Percentiles rank a stretch among this genome's conserved stretches.
Evolutionary conservation across 1,140 invertebrate species (phyloP).

Genomic region (Cyclina sinensis): DNA sequence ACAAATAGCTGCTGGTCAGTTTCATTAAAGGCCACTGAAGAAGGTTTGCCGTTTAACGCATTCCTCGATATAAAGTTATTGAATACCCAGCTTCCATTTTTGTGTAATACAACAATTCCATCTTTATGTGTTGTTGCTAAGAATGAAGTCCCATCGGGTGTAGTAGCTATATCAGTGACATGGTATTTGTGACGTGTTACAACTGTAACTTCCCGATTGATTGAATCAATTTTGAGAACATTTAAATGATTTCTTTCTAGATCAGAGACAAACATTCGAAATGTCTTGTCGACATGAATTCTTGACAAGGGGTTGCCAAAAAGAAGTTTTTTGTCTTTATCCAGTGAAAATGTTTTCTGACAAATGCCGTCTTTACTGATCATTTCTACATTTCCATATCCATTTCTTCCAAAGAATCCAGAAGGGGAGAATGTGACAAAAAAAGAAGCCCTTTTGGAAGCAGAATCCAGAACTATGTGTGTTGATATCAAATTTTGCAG

Average conservation of each 20-base stretch:
- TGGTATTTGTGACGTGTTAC: background rate
- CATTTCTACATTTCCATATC: background rate
- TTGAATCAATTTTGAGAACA: conserved; percentile 1
- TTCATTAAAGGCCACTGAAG: background rate
- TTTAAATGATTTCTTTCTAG: background rate
- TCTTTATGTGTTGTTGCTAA: background rate
- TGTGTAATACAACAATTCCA: background rate
- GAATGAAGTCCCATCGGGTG: background rate
- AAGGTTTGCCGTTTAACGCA: background rate
- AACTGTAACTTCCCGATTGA: background rate
- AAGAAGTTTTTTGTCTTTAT: background rate
- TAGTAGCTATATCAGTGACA: background rate
- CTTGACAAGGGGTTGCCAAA: background rate
- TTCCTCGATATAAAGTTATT: background rate
- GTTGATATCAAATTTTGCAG: background rate
- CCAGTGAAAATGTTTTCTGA: background rate
- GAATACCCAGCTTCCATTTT: conserved; percentile 18
- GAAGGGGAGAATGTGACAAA: conserved; percentile 10
- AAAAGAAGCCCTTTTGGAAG: conserved; percentile 12
- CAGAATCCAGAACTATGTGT: background rate
- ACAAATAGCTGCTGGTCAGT: background rate
- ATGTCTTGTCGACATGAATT: conserved; percentile 6
- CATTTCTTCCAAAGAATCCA: background rate
- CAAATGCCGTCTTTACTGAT: background rate
- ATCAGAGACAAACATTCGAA: conserved; percentile 20